phyloP scores from a whole-genome alignment of 2,888 invertebrate species.

The Eupithecia inturbata region DNA sequence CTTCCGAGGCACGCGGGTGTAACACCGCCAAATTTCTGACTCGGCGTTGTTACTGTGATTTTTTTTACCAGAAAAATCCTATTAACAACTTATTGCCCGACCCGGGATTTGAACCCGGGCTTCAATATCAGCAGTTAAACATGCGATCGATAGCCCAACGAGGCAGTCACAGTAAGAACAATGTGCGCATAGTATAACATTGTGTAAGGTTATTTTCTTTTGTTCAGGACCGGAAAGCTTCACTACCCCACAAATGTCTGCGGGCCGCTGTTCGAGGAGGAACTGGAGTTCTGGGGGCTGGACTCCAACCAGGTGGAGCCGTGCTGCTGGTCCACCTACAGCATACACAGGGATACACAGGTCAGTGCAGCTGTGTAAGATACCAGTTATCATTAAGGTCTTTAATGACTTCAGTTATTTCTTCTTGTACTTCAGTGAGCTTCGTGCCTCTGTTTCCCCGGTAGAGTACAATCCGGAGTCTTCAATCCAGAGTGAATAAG shows the following conservation, averaged over 20 bases:
- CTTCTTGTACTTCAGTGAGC: no score
- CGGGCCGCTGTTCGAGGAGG: constrained; percentile 97
- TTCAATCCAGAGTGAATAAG: no score
- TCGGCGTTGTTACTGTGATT: background rate
- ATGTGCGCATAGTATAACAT: background rate
- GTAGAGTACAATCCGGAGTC: no score
- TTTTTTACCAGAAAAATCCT: background rate
- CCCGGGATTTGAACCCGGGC: background rate
- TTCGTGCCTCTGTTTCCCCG: no score
- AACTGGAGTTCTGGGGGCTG: constrained; percentile 98
- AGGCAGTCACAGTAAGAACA: background rate
- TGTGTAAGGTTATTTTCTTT: constrained; percentile 27
- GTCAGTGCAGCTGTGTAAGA: constrained; percentile 68
- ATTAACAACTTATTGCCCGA: background rate
- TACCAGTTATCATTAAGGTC: background rate
- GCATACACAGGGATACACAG: constrained; percentile 93
- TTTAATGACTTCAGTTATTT: no score
- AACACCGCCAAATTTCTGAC: no score
- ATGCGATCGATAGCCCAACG: background rate
- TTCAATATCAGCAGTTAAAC: background rate
- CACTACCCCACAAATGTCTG: constrained; percentile 99
- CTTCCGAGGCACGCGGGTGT: no score
- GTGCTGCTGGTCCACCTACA: constrained; percentile 99
- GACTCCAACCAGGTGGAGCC: constrained; percentile 99
- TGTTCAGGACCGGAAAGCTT: constrained; percentile 93